phyloP scores from a whole-genome alignment of 1,140 invertebrate genomes.

The Cataglyphis hispanica region DNA sequence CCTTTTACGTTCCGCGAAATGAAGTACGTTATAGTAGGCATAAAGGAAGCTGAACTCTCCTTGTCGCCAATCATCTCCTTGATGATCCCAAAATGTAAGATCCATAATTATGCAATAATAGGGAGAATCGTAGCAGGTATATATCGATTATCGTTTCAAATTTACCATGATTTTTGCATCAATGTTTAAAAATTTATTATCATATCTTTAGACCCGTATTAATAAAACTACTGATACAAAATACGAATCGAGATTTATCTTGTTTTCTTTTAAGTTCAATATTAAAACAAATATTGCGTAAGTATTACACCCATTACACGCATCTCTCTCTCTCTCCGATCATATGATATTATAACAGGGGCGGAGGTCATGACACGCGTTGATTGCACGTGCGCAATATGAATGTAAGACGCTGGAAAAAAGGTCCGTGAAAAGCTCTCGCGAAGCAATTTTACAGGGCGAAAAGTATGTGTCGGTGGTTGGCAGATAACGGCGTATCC shows the following conservation, averaged over 20 bases:
- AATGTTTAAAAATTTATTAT: background rate
- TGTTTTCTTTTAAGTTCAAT: background rate
- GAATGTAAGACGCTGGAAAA: constrained; percentile 24
- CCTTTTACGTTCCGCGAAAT: constrained; percentile 18
- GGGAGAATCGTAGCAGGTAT: background rate
- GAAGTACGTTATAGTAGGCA: background rate
- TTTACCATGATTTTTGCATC: background rate
- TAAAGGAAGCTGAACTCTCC: constrained; percentile 8
- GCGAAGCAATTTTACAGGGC: constrained; percentile 56
- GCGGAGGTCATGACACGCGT: too few species aligned
- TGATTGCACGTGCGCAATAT: constrained; percentile 2
- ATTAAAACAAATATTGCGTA: background rate
- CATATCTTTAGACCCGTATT: background rate
- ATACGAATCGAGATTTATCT: background rate
- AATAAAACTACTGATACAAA: background rate
- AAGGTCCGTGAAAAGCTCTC: constrained; percentile 33
- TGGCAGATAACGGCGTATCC: constrained; percentile 54
- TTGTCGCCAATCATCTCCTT: background rate
- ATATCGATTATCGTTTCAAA: background rate
- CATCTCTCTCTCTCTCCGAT: too few species aligned
- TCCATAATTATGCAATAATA: background rate
- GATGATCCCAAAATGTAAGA: constrained; percentile 9
- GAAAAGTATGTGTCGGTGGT: constrained; percentile 34
- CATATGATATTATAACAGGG: background rate
- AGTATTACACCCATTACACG: background rate